Percentiles rank a stretch among this genome's conserved stretches.
Conservation (phyloP, 2,797 vertebrate genomes). For the Austrolebias charrua region DNA sequence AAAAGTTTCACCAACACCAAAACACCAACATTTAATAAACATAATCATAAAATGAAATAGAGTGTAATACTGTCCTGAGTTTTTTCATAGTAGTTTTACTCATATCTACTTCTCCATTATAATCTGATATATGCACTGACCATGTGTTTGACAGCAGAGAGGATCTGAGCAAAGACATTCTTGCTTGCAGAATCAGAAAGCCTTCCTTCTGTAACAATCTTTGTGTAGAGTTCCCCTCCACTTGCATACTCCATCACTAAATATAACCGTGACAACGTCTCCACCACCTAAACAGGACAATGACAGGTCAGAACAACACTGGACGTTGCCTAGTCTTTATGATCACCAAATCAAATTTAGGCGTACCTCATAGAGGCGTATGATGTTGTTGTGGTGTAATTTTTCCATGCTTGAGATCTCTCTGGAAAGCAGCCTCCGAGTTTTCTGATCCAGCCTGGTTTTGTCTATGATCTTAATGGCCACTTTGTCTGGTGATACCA, state of each 20-base stretch:
- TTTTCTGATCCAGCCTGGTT: slow-evolving; percentile 95
- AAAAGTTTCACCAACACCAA: too few relatives aligned
- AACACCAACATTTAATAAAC: too few relatives aligned
- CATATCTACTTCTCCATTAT: background rate
- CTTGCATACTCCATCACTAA: slow-evolving; percentile 95
- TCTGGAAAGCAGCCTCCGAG: slow-evolving; percentile 89
- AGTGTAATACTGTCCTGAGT: too few relatives aligned
- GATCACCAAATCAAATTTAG: background rate
- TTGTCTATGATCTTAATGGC: slow-evolving; percentile 99
- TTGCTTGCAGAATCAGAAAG: slow-evolving; percentile 88
- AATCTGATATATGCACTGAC: slow-evolving; percentile 72
- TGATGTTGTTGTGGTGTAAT: slow-evolving; percentile 95
- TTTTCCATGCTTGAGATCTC: slow-evolving; percentile 99
- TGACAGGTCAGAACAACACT: background rate
- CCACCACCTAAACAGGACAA: slow-evolving; percentile 82
- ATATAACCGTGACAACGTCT: slow-evolving; percentile 92
- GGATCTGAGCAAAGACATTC: slow-evolving; percentile 93
- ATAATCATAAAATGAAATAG: too few relatives aligned
- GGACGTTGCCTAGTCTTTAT: background rate
- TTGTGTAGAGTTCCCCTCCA: slow-evolving; percentile 96
- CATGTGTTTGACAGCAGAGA: slow-evolving; percentile 98
- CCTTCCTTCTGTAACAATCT: slow-evolving; percentile 92
- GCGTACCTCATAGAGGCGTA: slow-evolving; percentile 91
- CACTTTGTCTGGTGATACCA: slow-evolving; percentile 88
- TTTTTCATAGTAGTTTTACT: too few relatives aligned